Evolutionary conservation across 2,113 vertebrate genomes (phyloP), one percentile per base, ranked within the genome.

Genomic region (Junco hyemalis): DNA sequence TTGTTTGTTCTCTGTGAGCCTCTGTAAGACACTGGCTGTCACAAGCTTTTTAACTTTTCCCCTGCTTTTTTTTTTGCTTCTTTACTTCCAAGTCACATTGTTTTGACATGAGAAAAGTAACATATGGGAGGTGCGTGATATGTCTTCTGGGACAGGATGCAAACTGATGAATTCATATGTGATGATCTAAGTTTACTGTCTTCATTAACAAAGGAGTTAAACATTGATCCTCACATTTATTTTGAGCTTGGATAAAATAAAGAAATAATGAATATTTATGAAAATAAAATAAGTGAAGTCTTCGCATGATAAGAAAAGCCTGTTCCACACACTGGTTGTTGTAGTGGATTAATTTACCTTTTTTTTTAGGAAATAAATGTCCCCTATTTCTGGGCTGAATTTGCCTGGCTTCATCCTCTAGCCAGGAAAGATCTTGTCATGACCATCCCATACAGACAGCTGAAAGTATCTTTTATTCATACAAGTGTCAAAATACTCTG

Each of bases 101-200:
- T 57, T 90, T 82, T 66, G 20, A 76, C 36, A 35, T 45, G 26
- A 73, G 29, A 88, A 66, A 45, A 65, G 40, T 77, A 31, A n/a
- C 0, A 0, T 38, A 11, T 8, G 3, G 12, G 8, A 5, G 0
- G 8, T 53, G 13, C 35, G 4, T 28, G 13, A 6, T 65, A 11
- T 1, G 13, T 61, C 26, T 76, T 74, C 40, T 76, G n/a, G 24
- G 47, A 53, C 40, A 80, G 22, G 36, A 33, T 90, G 21, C 47
- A 69, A 54, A 81, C 50, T 51, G 48, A 6, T 60, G 59, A 56
- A 54, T 73, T 88, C 15, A 11, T 56, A 14, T 40, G 22, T 33
- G 25, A 31, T 65, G 14, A 59, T 53, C 29, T 59, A 73, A 61
- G 12, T 11, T 63, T 79, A 63, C 42, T 33, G 26, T 45, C 47